phyloP scores from a whole-genome alignment of 2,797 vertebrate species.

The Gymnothorax javanicus region DNA sequence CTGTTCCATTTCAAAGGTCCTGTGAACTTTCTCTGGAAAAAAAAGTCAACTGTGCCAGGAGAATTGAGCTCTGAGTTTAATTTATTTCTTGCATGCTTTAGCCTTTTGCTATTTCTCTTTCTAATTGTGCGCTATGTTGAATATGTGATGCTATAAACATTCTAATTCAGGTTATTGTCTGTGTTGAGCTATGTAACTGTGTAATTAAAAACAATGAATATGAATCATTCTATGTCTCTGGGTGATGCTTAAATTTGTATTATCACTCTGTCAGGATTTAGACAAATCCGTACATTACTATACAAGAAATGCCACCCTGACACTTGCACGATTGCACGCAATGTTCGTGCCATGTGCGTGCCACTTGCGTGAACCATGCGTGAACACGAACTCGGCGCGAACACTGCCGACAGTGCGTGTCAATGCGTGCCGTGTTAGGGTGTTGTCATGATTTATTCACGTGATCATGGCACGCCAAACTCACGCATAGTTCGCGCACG shows the following conservation, averaged over 20 bases:
- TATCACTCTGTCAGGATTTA: neutral
- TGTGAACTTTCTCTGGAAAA: slow-evolving; percentile 78
- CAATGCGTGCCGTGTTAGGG: too few species aligned
- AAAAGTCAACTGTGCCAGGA: slow-evolving; percentile 80
- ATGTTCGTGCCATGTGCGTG: too few species aligned
- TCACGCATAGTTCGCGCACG: too few species aligned
- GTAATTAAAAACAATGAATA: slow-evolving; percentile 91
- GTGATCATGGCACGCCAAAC: too few species aligned
- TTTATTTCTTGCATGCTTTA: slow-evolving; percentile 89
- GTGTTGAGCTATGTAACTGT: slow-evolving; percentile 94
- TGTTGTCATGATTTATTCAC: too few species aligned
- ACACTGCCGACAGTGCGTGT: too few species aligned
- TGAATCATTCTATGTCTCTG: slow-evolving; percentile 45
- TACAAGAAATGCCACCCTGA: too few species aligned
- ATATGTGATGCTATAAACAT: slow-evolving; percentile 93
- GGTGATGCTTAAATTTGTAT: neutral
- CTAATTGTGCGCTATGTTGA: slow-evolving; percentile 91
- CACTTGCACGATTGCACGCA: too few species aligned
- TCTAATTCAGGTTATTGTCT: slow-evolving; percentile 92
- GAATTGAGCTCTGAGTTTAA: slow-evolving; percentile 75
- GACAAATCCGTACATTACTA: neutral
- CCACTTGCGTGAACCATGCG: too few species aligned
- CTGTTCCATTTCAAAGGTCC: slow-evolving; percentile 69
- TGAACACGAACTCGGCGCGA: too few species aligned
- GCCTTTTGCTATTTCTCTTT: slow-evolving; percentile 81